A percentile compares a stretch with the other conserved stretches of the same genome.
These are phyloP conservation scores for Montipora efflorescens DNA, from an alignment of 64 coral and sea anemone genomes.

Conservation along the genomic window DNA sequence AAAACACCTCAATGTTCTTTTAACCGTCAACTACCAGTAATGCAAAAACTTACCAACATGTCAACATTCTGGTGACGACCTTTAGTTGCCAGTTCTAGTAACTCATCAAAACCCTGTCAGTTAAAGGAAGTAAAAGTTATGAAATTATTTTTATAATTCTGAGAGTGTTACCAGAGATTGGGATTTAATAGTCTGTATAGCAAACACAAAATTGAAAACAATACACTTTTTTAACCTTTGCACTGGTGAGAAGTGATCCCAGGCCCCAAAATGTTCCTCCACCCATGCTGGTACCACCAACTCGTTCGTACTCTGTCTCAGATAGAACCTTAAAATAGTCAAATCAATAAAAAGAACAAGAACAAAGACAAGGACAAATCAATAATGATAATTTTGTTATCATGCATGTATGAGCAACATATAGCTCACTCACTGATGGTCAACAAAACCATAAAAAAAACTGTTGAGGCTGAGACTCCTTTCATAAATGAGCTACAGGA, in stretches of 20 bases:
- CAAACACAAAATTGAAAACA: background rate
- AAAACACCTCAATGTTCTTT: background rate
- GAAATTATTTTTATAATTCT: too few species aligned
- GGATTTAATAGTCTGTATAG: too few species aligned
- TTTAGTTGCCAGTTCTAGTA: slow-evolving; percentile 89
- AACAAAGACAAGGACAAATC: background rate
- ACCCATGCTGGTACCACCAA: slow-evolving; percentile 97
- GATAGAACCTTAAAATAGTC: slow-evolving; percentile 71
- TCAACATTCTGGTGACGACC: slow-evolving; percentile 95
- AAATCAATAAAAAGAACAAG: background rate
- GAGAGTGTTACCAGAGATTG: too few species aligned
- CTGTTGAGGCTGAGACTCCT: too few species aligned
- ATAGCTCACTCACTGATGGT: too few species aligned
- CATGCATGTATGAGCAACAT: too few species aligned
- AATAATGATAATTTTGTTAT: too few species aligned
- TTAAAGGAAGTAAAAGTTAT: background rate
- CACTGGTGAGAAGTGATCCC: slow-evolving; percentile 91
- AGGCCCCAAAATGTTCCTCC: slow-evolving; percentile 98
- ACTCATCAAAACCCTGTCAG: slow-evolving; percentile 93
- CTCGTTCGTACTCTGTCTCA: slow-evolving; percentile 79
- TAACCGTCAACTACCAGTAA: background rate
- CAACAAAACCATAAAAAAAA: too few species aligned
- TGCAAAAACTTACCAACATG: slow-evolving; percentile 79
- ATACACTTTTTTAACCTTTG: slow-evolving; percentile 62
- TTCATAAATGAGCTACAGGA: too few species aligned